Evolutionary conservation across 2,888 invertebrate genomes (phyloP).

Genomic region (Leptinotarsa peninsularis): DNA sequence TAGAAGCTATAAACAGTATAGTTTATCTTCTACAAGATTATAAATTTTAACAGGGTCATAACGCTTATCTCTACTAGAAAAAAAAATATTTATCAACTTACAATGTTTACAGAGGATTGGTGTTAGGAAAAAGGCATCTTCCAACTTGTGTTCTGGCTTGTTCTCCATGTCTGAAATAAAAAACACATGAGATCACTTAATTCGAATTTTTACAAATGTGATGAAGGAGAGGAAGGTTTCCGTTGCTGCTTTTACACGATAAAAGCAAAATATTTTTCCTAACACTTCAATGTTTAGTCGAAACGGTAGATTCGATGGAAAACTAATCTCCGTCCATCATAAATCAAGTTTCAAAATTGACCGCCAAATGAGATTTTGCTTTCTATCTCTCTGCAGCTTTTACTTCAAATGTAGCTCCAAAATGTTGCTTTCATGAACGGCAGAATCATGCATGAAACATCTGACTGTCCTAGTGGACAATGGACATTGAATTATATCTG

Average conservation of each 20-base stretch:
- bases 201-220: neutral
- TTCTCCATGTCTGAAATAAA: constrained; percentile 50
- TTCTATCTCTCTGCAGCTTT: too few species aligned
- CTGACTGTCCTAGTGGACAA: neutral
- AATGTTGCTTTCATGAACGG: too few species aligned
- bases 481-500: neutral
- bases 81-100: constrained; percentile 62
- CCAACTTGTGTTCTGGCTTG: constrained; percentile 64
- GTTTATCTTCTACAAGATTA: constrained; percentile 22
- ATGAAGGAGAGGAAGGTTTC: neutral
- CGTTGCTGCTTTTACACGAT: too few species aligned
- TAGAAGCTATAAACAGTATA: constrained; percentile 27
- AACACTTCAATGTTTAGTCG: too few species aligned
- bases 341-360: too few species aligned
- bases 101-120: constrained; percentile 70
- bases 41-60: constrained; percentile 28
- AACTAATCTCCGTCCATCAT: too few species aligned
- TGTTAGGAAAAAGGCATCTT: constrained; percentile 68
- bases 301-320: too few species aligned
- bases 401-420: too few species aligned
- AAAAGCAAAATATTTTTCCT: too few species aligned
- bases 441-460: too few species aligned
- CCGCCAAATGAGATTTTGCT: too few species aligned
- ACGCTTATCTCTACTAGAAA: constrained; percentile 21
- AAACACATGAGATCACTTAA: neutral